Base-by-base conservation (phyloP, 2,113 vertebrate genomes). In the Caloenas nicobarica region DNA sequence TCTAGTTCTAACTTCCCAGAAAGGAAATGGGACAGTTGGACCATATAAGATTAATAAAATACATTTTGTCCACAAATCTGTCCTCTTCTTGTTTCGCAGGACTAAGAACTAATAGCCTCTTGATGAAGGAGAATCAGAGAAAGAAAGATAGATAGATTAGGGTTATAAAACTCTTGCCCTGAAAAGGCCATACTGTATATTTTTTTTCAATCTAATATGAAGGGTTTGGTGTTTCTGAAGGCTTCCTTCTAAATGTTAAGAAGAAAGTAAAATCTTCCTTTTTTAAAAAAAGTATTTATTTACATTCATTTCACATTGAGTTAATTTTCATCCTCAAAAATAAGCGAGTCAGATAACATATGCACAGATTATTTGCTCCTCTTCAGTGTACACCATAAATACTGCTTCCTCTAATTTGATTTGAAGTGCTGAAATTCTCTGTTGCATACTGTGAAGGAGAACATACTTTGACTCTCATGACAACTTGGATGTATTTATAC, bases 291-390 rank as follows among this genome's bases (percentile, higher is more conserved):
- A 50, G 14, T 56, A 33, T 25, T 7, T 44, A 7, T 42, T 68
- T 42, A 1, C 18, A 29, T 72, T 72, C 0, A 22, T 44, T 77
- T 82, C 2, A 9, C 4, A 2, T 16, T n/a, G 16, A 31, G 5
- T 66, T 81, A 81, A 58, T 31, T 62, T 86, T 68, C 16, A 48
- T 48, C 11, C 10, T 53, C 2, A 46, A 40, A 38, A 58, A 13
- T 26, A 48, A 25, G 5, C 9, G 2, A 57, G 5, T 57, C 14
- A 65, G 71, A 70, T 61, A 76, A 71, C 5, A 14, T 24, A 56
- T 19, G 11, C 6, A 77, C 7, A 70, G 56, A 88, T 48, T 0
- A 44, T 44, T 62, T 65, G 10, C 3, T 50, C 7, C 3, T 44
- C 7, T 68, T 81, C 29, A 26, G 29, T 40, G 26, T 34, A 46